phyloP scores from a whole-genome alignment of 2,797 vertebrate genomes.

The Labeo calbasu region DNA sequence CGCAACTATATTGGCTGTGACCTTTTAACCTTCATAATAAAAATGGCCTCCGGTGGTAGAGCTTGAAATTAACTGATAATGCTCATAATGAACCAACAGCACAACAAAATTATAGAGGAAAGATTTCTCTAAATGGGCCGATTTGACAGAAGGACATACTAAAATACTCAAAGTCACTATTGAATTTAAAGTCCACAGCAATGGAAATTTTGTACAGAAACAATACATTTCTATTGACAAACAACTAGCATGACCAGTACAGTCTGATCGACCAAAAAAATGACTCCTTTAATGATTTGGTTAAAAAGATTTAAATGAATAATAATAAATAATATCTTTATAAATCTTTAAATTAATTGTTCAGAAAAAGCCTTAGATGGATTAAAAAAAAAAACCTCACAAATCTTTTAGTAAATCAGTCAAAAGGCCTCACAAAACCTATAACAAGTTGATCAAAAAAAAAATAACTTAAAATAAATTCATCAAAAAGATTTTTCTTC shows the following conservation, averaged over 20 bases:
- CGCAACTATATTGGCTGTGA: neutral
- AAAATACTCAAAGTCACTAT: neutral
- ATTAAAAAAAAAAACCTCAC: no score
- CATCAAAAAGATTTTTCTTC: neutral
- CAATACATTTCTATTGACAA: neutral
- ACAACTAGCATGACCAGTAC: neutral
- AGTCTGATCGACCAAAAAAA: neutral
- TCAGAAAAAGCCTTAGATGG: neutral
- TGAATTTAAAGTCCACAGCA: neutral
- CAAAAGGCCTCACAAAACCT: neutral
- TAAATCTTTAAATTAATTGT: neutral
- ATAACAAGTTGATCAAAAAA: neutral
- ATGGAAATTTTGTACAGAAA: neutral
- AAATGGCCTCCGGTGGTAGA: neutral
- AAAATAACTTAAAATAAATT: neutral
- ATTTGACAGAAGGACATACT: neutral
- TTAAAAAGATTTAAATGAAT: no score
- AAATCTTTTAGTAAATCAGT: neutral
- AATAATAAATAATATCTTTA: no score
- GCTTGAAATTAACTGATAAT: neutral
- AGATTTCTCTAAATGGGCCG: neutral
- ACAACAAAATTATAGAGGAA: neutral
- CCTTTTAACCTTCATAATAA: neutral
- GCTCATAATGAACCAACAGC: neutral
- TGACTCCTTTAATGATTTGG: no score